phyloP scores from a whole-genome alignment of 2,888 invertebrate genomes.

The Ichneumoninae sp. region DNA sequence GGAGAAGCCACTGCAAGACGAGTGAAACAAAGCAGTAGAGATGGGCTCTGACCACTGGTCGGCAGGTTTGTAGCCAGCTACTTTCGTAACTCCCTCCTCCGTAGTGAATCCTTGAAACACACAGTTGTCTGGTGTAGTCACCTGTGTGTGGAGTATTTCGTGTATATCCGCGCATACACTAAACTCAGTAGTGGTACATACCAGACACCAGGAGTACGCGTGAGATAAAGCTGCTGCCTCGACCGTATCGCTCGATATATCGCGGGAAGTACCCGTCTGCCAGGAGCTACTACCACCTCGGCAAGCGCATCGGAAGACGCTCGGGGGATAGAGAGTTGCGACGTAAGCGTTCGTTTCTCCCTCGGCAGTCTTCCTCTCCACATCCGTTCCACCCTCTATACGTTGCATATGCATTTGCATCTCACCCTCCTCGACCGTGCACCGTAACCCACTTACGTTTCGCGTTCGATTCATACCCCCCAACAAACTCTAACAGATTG shows the following conservation, averaged over 20 bases:
- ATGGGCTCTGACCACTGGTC: slow-evolving; percentile 38
- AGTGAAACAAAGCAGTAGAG: slow-evolving; percentile 28
- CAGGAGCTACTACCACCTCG: slow-evolving; percentile 44
- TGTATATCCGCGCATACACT: not conserved
- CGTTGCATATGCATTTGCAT: slow-evolving; percentile 57
- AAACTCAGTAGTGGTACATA: slow-evolving; percentile 6
- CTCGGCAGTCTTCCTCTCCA: slow-evolving; percentile 17
- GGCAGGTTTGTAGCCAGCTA: slow-evolving; percentile 25
- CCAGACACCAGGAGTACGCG: slow-evolving; percentile 41
- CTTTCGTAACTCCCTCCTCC: slow-evolving; percentile 54
- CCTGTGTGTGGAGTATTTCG: not conserved
- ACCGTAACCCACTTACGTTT: slow-evolving; percentile 24
- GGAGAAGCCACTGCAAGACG: slow-evolving; percentile 44
- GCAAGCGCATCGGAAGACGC: slow-evolving; percentile 59
- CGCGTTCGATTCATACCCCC: slow-evolving; percentile 15
- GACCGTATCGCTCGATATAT: slow-evolving; percentile 66
- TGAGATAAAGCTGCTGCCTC: slow-evolving; percentile 62
- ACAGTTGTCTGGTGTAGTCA: slow-evolving; percentile 7
- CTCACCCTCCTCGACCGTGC: slow-evolving; percentile 22
- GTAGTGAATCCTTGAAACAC: slow-evolving; percentile 49
- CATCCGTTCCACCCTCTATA: slow-evolving; percentile 38
- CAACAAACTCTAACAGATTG: slow-evolving; percentile 15
- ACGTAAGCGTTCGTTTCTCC: slow-evolving; percentile 59
- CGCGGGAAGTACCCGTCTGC: slow-evolving; percentile 65
- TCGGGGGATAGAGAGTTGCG: slow-evolving; percentile 56